Conservation (phyloP, 2,113 vertebrate genomes). For the Felis catus region F.catus_Fca126_mat1.0 CM031424.1:41133001-41133500, state of each 20-base stretch:
- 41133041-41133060: background rate
- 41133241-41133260: conserved; percentile 70
- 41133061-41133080: background rate
- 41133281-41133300: conserved; percentile 70
- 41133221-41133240: conserved; percentile 32
- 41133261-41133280: conserved; percentile 40
- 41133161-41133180: too few relatives aligned
- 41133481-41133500: conserved; percentile 81
- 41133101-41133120: background rate
- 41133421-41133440: background rate
- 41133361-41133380: background rate
- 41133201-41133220: background rate
- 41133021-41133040: background rate
- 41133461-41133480: conserved; percentile 44
- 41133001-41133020: background rate
- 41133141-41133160: background rate
- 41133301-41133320: background rate
- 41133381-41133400: background rate
- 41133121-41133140: background rate
- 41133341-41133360: background rate
- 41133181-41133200: background rate
- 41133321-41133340: background rate
- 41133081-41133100: background rate
- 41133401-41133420: background rate
- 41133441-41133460: background rate